Evolutionary conservation across 2,888 invertebrate species (phyloP).

Genomic region (Agonopterix subpropinquella): DNA sequence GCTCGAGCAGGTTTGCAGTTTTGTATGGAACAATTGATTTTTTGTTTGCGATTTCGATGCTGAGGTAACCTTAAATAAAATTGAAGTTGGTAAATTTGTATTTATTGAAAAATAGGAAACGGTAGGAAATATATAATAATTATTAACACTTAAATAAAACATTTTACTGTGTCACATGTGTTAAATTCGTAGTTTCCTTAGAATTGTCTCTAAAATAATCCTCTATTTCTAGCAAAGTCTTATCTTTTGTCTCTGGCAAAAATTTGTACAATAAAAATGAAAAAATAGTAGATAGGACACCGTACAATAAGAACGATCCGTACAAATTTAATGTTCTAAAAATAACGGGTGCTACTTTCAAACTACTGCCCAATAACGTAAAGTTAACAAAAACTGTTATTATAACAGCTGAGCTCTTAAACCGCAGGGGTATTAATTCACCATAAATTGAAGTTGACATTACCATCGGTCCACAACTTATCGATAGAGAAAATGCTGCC

Average conservation of each 20-base stretch:
- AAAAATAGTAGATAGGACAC: constrained; percentile 13
- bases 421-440: constrained; percentile 41
- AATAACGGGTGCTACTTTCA: constrained; percentile 35
- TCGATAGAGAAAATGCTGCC: constrained; percentile 35
- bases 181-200: too few species aligned
- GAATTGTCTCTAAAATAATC: constrained; percentile 2
- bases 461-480: constrained; percentile 49
- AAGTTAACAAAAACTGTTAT: constrained; percentile 32
- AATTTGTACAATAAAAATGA: constrained; percentile 13
- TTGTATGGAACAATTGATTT: too few species aligned
- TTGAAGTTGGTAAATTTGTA: too few species aligned
- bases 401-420: constrained; percentile 33
- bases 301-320: constrained; percentile 33
- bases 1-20: too few species aligned
- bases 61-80: too few species aligned
- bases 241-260: constrained; percentile 25
- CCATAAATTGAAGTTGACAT: constrained; percentile 39
- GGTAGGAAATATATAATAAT: too few species aligned
- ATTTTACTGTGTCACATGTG: too few species aligned
- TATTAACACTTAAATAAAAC: too few species aligned
- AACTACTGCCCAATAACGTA: constrained; percentile 29
- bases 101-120: too few species aligned
- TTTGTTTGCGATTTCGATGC: too few species aligned
- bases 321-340: constrained; percentile 33
- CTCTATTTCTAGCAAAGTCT: constrained; percentile 11